Evolutionary conservation across 92 coral and sea anemone genomes (phyloP).

Genomic region (Porites cylindrica): DNA sequence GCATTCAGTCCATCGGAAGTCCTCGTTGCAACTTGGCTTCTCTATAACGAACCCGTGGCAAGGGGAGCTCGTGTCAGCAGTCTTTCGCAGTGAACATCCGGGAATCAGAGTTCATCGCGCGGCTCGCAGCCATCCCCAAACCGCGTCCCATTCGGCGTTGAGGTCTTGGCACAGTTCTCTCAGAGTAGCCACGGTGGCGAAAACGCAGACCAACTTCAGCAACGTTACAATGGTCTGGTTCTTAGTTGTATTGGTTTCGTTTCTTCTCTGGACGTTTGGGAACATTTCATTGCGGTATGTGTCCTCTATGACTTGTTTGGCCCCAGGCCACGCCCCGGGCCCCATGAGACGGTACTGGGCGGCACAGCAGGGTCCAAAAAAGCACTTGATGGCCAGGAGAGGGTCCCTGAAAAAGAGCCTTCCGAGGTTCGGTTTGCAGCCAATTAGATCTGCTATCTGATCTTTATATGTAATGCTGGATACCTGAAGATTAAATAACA

Average conservation of each 20-base stretch:
- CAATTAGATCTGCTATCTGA: slow-evolving; percentile 81
- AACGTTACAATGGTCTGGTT: slow-evolving; percentile 9
- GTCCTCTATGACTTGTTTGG: slow-evolving; percentile 75
- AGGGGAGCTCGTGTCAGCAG: not conserved
- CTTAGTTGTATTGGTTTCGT: not conserved
- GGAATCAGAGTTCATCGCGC: slow-evolving; percentile 29
- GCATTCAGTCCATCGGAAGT: not conserved
- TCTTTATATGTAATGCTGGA: slow-evolving; percentile 79
- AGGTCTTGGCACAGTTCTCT: slow-evolving; percentile 36
- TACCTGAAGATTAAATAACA: slow-evolving; percentile 32
- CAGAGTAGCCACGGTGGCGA: slow-evolving; percentile 45
- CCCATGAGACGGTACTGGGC: slow-evolving; percentile 93
- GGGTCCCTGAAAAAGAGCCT: slow-evolving; percentile 80
- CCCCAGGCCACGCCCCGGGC: slow-evolving; percentile 89
- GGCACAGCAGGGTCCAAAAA: slow-evolving; percentile 89
- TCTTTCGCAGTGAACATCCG: not conserved
- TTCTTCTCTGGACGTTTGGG: slow-evolving; percentile 40
- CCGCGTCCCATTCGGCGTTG: slow-evolving; percentile 45
- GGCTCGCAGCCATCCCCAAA: slow-evolving; percentile 46
- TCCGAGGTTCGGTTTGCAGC: slow-evolving; percentile 82
- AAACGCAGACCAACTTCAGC: slow-evolving; percentile 30
- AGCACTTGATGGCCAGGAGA: slow-evolving; percentile 78
- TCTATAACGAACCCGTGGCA: not conserved
- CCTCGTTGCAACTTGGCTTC: not conserved
- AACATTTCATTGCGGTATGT: slow-evolving; percentile 70